Evolutionary conservation across 2,113 vertebrate species (phyloP).

Genomic region (Cyrtonyx montezumae): DNA sequence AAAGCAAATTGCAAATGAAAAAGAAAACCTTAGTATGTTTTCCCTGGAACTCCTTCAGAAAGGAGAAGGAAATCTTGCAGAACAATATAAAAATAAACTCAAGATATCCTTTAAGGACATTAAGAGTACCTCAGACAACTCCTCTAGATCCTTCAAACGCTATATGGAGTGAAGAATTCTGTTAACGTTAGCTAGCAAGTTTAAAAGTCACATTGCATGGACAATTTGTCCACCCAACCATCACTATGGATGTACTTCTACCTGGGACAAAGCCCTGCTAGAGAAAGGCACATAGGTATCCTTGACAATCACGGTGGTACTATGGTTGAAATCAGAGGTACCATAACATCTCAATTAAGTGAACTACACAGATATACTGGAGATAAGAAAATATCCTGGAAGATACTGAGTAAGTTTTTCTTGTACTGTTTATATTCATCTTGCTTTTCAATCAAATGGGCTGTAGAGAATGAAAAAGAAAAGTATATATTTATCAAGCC

Average conservation of each 20-base stretch:
- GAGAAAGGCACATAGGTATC: fast-evolving
- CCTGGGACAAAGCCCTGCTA: neutral
- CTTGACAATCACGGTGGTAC: neutral
- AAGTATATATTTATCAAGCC: neutral
- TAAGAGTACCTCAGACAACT: neutral
- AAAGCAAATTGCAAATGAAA: neutral
- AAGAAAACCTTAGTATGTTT: neutral
- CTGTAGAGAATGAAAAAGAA: neutral
- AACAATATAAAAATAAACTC: neutral
- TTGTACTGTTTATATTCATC: neutral
- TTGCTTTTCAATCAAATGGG: neutral
- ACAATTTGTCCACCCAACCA: neutral
- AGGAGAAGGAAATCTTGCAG: neutral
- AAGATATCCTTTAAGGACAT: neutral
- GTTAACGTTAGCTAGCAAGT: neutral
- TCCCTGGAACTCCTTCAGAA: neutral
- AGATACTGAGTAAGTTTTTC: neutral
- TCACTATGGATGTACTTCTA: neutral
- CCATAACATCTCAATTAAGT: neutral
- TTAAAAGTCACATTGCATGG: neutral
- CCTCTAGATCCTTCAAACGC: neutral
- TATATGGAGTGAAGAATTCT: neutral
- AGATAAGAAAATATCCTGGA: neutral
- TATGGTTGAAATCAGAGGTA: fast-evolving
- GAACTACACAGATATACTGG: neutral